Evolutionary conservation across 2,888 invertebrate species (phyloP).

Genomic region (Monochamus alternatus): DNA sequence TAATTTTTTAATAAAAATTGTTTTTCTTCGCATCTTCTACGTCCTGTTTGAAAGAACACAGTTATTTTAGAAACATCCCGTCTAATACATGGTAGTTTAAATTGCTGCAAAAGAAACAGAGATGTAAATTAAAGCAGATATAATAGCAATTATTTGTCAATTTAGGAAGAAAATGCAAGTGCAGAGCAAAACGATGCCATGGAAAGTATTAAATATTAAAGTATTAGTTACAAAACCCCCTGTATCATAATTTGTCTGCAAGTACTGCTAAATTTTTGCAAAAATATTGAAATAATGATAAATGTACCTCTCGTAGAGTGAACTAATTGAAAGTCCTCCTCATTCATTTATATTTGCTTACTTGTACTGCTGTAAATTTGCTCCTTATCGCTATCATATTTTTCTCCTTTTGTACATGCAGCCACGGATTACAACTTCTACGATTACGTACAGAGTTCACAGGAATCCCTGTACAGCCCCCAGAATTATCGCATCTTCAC

Average conservation of each 20-base stretch:
- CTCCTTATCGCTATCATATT: constrained; percentile 5
- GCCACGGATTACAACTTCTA: constrained; percentile 66
- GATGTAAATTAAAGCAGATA: neutral
- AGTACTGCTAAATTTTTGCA: neutral
- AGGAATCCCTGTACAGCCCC: constrained; percentile 65
- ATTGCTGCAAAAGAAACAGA: too few species aligned
- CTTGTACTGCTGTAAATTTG: neutral
- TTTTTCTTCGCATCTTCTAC: too few species aligned
- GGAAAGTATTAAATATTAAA: constrained; percentile 51
- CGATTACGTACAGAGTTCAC: constrained; percentile 62
- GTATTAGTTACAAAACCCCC: constrained; percentile 10
- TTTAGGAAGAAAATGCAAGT: constrained; percentile 44
- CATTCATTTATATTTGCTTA: neutral
- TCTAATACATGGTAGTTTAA: too few species aligned
- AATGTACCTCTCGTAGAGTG: neutral
- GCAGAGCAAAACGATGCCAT: constrained; percentile 37
- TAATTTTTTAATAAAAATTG: too few species aligned
- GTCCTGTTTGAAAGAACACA: too few species aligned
- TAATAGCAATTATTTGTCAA: neutral
- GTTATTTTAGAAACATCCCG: too few species aligned
- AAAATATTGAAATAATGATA: neutral
- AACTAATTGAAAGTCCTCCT: neutral
- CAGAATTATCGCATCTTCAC: constrained; percentile 64
- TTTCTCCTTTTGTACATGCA: constrained; percentile 65
- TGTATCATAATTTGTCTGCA: neutral